Base-by-base conservation (phyloP, 2,113 vertebrate genomes). In the Azemiops feae region DNA sequence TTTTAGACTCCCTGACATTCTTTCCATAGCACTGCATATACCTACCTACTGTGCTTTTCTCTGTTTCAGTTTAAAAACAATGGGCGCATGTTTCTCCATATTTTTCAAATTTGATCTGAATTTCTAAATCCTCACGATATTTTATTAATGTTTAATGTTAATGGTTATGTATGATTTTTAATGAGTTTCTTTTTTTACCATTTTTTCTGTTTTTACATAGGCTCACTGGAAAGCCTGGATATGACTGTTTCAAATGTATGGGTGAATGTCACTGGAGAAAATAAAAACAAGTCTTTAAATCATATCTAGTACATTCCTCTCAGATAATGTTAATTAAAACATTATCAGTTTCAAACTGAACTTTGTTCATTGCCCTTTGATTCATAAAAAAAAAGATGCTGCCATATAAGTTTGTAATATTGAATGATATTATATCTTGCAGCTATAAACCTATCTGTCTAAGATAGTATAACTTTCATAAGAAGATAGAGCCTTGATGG, bases 391-490 rank as follows among this genome's bases (percentile, higher is more conserved):
- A 81, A n/a, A 30, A 45, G 50, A 95, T 55, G 52, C 34, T 89
- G 53, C 52, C 89, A 95, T 93, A 94, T 92, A 95, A 92, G 92
- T 93, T 94, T 95, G 88, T 89, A 93, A 91, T 5, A 10, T 5
- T 81, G 91, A 88, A 12, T 11, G 74, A 69, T 91, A 88, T 89
- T 95, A 27, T 5, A 12, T 1, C 7, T 9, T 34, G n/a, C 52
- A 34, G 81, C 30, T 53, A 88, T 47, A 69, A 54, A 27, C 12
- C 50, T 69, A 30, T 87, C 58, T 55, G 23, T 69, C 25, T 34
- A 88, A 92, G 57, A 69, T 30, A 69, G 47, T 30, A 23, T 22
- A 91, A 30, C 25, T 90, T 50, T 85, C 34, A 45, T 53, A 85
- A 85, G 39, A 85, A 45, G 14, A 18, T 45, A 27, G 30, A 14